Evolutionary conservation across 2,888 invertebrate genomes (phyloP), one percentile per base, ranked within the genome.

Genomic region (Tipula confusa): DNA sequence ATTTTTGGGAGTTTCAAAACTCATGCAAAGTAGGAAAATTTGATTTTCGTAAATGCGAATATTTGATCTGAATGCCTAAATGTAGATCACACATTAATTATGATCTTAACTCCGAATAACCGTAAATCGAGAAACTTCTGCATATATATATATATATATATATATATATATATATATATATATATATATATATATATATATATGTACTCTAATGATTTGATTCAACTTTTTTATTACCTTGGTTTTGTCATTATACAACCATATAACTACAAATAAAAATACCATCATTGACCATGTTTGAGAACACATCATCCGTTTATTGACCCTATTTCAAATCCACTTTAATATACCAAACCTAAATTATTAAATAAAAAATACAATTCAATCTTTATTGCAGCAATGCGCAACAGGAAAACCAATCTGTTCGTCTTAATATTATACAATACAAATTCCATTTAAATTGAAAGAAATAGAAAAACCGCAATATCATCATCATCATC

Each of bases 401-500:
- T 24, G 64, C 64, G 24, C 64, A 64, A 64, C 64, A 64, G 64
- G 64, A 64, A 64, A 24, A 64, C 64, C 18, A 64, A 64, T 64
- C 18, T 33, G 7, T 33, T 48, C 48, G 6, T 64, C 64, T 64
- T 24, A 48, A 48, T 48, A 64, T n/a, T 64, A 9, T 64, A 64
- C 64, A 64, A 64, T 64, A 64, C 9, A 64, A 64, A 64, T 64
- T 64, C 64, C 64, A 9, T 64, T 64, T 64, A 64, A 64, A 64
- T 64, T 64, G 64, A 64, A 64, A 64, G 64, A 64, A 64, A 64
- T 64, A 64, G 64, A 18, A 24, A 24, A 64, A 64, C 64, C 64
- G 64, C 64, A 64, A 24, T 64, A 18, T 64, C 64, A 24, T 64
- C 64, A 64, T 24, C 64, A 24, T 18, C 9, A 18, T 18, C 64